phyloP scores from a whole-genome alignment of 2,113 vertebrate genomes.

The Connochaetes taurinus region DNA sequence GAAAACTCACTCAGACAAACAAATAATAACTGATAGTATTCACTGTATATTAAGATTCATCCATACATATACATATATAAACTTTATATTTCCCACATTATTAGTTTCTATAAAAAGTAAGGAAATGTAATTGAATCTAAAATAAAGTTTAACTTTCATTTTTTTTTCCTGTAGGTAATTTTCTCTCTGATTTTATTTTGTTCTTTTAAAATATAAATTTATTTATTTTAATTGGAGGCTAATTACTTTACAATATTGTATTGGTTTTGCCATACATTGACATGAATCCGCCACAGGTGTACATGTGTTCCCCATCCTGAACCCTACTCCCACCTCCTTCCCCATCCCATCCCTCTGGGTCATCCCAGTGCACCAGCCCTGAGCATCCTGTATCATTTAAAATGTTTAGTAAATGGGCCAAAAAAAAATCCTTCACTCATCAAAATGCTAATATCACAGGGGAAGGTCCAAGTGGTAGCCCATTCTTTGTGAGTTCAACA shows the following conservation, averaged over 20 bases:
- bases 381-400: background rate
- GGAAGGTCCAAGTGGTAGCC: background rate
- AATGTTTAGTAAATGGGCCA: background rate
- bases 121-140: background rate
- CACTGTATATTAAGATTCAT: background rate
- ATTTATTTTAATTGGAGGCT: too few relatives aligned
- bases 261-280: too few relatives aligned
- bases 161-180: too few relatives aligned
- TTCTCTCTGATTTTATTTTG: too few relatives aligned
- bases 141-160: background rate
- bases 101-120: background rate
- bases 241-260: too few relatives aligned
- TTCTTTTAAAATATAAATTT: too few relatives aligned
- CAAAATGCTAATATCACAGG: rapidly evolving
- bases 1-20: background rate
- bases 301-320: too few relatives aligned
- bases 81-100: background rate
- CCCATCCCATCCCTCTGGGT: too few relatives aligned
- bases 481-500: background rate
- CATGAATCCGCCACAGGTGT: too few relatives aligned
- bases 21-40: background rate
- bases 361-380: too few relatives aligned
- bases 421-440: background rate
- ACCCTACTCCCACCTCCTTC: too few relatives aligned
- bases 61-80: background rate